Evolutionary conservation across 2,113 vertebrate species (phyloP).

Genomic region (Ellobius talpinus): DNA sequence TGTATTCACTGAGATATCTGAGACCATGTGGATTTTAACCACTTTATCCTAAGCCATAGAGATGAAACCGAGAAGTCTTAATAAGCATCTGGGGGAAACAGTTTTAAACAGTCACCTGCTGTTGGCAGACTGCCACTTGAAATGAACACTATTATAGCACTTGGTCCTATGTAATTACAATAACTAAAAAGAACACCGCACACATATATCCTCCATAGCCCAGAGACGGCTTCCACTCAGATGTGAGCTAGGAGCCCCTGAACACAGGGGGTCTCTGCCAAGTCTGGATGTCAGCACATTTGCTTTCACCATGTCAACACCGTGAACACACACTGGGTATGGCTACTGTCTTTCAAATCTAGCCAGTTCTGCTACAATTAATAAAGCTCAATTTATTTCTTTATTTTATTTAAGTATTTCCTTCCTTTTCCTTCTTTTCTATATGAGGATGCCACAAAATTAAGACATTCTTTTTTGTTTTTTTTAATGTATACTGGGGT

Average conservation of each 20-base stretch:
- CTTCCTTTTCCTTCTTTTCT: background rate
- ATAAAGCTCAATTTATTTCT: conserved; percentile 37
- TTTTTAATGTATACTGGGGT: no score
- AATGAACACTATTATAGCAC: conserved; percentile 28
- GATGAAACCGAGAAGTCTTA: background rate
- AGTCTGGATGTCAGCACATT: background rate
- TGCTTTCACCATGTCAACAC: background rate
- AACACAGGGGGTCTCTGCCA: background rate
- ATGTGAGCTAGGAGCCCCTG: background rate
- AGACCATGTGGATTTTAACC: background rate
- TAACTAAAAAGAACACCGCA: conserved; percentile 6
- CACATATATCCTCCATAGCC: background rate
- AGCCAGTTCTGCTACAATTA: background rate
- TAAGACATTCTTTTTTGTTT: no score
- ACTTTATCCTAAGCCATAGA: conserved; percentile 27
- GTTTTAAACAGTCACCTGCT: conserved; percentile 45
- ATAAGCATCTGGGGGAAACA: background rate
- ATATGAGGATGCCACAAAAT: no score
- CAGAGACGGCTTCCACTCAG: background rate
- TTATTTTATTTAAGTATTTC: background rate
- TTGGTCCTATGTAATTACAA: conserved; percentile 38
- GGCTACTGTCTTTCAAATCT: background rate
- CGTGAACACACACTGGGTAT: background rate
- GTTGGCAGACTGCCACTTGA: conserved; percentile 45
- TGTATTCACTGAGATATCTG: background rate